phyloP scores from a whole-genome alignment of 2,888 invertebrate species.

The Octonoba sinensis region DNA sequence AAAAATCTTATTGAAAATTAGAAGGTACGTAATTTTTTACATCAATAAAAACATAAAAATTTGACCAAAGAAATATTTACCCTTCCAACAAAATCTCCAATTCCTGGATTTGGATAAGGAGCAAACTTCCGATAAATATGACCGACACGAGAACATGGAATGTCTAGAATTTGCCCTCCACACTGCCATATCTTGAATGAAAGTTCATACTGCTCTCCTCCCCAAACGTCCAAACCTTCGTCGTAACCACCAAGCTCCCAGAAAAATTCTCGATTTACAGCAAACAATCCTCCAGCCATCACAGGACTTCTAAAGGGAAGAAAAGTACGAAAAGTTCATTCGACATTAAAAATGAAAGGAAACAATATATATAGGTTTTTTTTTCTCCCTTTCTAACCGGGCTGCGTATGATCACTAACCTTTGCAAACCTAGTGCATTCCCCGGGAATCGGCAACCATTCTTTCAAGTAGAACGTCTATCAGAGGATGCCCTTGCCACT shows the following conservation, averaged over 20 bases:
- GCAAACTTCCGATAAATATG: slow-evolving; percentile 90
- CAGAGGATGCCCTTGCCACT: no score
- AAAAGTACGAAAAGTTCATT: neutral
- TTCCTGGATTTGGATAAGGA: slow-evolving; percentile 90
- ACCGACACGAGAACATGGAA: slow-evolving; percentile 92
- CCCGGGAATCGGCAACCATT: no score
- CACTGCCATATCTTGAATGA: slow-evolving; percentile 99
- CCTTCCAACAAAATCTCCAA: slow-evolving; percentile 88
- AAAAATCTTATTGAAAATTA: no score
- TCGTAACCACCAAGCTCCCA: slow-evolving; percentile 97
- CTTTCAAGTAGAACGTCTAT: no score
- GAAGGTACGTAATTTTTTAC: no score
- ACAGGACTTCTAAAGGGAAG: slow-evolving; percentile 82
- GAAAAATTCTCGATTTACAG: slow-evolving; percentile 91
- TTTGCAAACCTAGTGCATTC: no score
- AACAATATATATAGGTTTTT: no score
- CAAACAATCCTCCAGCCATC: slow-evolving; percentile 97
- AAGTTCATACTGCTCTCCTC: slow-evolving; percentile 96
- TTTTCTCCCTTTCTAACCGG: no score
- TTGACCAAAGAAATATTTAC: slow-evolving; percentile 70
- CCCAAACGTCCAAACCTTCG: slow-evolving; percentile 94
- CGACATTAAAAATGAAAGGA: no score
- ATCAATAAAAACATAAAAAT: no score
- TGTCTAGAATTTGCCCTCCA: slow-evolving; percentile 90
- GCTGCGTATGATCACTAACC: no score